phyloP scores from a whole-genome alignment of 2,888 invertebrate genomes.

The Neoscelio sp. region DNA sequence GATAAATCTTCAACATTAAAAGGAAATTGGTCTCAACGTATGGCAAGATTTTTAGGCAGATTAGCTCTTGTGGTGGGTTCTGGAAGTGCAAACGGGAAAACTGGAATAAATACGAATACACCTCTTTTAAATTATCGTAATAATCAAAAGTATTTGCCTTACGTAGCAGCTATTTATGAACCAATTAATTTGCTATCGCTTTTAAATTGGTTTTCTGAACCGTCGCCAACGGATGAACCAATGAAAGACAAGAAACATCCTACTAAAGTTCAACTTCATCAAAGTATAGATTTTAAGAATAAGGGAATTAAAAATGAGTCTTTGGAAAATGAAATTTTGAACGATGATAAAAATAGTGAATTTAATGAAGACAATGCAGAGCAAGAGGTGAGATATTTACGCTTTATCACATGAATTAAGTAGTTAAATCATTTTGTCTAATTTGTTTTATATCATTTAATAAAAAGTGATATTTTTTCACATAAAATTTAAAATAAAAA shows the following conservation, averaged over 20 bases:
- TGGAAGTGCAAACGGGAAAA: constrained; percentile 69
- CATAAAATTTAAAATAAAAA: no score
- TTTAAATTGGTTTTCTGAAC: constrained; percentile 51
- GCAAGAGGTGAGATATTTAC: no score
- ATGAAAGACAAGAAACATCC: neutral
- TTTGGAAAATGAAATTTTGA: no score
- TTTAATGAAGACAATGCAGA: no score
- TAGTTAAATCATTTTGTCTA: no score
- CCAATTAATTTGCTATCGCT: constrained; percentile 70
- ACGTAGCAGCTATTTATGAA: constrained; percentile 75
- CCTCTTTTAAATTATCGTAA: constrained; percentile 62
- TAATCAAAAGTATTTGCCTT: constrained; percentile 68
- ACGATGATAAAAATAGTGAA: no score
- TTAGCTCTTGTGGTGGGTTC: constrained; percentile 77
- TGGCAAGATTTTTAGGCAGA: constrained; percentile 73
- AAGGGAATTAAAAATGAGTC: no score
- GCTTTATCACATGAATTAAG: no score
- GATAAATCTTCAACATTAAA: neutral
- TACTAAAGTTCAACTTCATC: no score
- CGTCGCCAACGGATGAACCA: constrained; percentile 48
- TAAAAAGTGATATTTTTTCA: no score
- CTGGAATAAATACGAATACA: constrained; percentile 8
- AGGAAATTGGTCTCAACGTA: constrained; percentile 50
- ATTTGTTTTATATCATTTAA: no score
- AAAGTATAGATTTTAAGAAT: no score